Conservation (phyloP, 2,113 vertebrate genomes). For the Struthio camelus region DNA sequence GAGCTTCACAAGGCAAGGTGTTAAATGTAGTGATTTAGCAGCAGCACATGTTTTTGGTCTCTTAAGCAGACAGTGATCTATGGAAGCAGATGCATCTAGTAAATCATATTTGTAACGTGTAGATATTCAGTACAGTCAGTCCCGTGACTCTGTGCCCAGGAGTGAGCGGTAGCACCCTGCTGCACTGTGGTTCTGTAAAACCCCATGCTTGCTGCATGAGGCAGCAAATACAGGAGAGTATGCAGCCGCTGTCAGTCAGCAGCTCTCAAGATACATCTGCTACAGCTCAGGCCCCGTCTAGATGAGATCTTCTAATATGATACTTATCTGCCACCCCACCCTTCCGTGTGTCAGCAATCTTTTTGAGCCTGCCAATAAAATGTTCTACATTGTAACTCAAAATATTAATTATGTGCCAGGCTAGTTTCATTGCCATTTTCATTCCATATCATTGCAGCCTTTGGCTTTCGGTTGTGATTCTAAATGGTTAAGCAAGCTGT, state of each 20-base stretch:
- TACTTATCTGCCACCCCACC: background rate
- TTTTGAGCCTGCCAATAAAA: background rate
- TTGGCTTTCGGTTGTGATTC: background rate
- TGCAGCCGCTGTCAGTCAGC: background rate
- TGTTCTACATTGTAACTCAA: background rate
- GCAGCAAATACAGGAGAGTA: background rate
- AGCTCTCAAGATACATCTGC: background rate
- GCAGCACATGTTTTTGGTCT: background rate
- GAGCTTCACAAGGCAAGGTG: background rate
- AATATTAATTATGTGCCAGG: slow-evolving; percentile 11
- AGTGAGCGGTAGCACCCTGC: background rate
- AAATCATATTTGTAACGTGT: background rate
- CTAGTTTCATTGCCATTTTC: no score
- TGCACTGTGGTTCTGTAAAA: background rate
- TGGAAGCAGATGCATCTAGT: background rate
- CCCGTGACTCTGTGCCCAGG: background rate
- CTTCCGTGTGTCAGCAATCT: background rate
- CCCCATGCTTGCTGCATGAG: fast-evolving
- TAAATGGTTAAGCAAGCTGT: slow-evolving; percentile 57
- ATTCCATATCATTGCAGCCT: background rate
- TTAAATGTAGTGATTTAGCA: background rate
- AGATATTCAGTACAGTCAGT: background rate
- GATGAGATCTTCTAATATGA: background rate
- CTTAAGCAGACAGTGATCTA: background rate
- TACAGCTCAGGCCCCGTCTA: background rate